Percentiles rank a stretch among this genome's conserved stretches.
phyloP scores from a whole-genome alignment of 1,140 invertebrate species.

The Neodiprion lecontei region DNA sequence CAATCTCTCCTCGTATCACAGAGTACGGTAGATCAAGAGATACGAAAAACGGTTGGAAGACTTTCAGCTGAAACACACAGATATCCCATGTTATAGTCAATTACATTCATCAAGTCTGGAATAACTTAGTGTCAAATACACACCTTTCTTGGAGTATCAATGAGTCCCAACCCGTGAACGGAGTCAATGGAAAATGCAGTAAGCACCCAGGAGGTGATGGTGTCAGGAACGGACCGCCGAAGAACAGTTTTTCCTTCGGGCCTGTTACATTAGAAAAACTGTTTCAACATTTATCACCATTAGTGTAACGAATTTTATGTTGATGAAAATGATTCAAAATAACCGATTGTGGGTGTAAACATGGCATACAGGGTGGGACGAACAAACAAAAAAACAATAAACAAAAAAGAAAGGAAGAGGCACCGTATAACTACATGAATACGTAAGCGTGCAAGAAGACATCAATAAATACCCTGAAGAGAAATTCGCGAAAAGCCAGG shows the following conservation, averaged over 20 bases:
- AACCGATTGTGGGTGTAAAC: conserved; percentile 35
- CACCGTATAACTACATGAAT: conserved; percentile 30
- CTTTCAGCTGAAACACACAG: conserved; percentile 68
- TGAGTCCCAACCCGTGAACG: conserved; percentile 83
- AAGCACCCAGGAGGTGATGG: conserved; percentile 92
- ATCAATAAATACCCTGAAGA: conserved; percentile 72
- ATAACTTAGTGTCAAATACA: conserved; percentile 6
- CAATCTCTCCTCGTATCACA: conserved; percentile 88
- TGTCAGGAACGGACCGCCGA: conserved; percentile 76
- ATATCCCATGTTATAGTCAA: conserved; percentile 5
- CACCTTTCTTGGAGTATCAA: conserved; percentile 73
- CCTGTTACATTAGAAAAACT: conserved; percentile 36
- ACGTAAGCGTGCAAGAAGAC: too few relatives aligned
- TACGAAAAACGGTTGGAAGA: conserved; percentile 90
- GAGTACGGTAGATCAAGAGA: conserved; percentile 87
- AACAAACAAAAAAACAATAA: conserved; percentile 26
- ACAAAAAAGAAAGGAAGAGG: conserved; percentile 31
- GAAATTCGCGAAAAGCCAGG: conserved; percentile 86
- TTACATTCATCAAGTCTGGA: neutral
- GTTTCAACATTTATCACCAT: conserved; percentile 5
- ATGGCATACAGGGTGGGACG: neutral
- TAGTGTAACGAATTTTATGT: conserved; percentile 13
- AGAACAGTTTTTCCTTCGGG: conserved; percentile 66
- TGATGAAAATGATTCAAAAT: conserved; percentile 29
- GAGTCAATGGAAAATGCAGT: conserved; percentile 92